phyloP scores from a whole-genome alignment of 2,113 vertebrate genomes.

The Nycticorax nycticorax region DNA sequence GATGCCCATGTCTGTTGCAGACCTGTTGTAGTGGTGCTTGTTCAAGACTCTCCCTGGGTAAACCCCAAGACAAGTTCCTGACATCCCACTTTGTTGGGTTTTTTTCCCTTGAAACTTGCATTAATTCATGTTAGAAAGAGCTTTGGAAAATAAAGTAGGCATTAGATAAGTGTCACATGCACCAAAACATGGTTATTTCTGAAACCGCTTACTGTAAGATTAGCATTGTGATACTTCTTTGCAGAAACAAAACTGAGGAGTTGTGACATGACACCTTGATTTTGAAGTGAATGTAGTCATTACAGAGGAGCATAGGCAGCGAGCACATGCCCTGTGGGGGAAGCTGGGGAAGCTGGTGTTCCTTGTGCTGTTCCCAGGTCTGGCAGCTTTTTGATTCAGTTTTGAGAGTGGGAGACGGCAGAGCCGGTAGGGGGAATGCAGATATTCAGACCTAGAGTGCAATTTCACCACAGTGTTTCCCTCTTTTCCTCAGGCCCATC shows the following conservation, averaged over 20 bases:
- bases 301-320: not conserved
- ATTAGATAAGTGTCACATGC: not conserved
- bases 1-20: not conserved
- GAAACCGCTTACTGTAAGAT: not conserved
- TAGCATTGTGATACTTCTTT: not conserved
- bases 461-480: not conserved
- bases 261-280: not conserved
- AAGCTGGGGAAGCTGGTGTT: not conserved
- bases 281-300: not conserved
- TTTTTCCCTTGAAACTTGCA: not conserved
- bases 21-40: not conserved
- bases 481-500: conserved; percentile 58
- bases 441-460: not conserved
- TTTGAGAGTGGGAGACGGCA: not conserved
- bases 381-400: not conserved
- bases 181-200: not conserved
- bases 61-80: not conserved
- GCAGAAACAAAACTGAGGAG: not conserved
- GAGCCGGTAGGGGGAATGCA: not conserved
- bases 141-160: not conserved
- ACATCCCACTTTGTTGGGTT: not conserved
- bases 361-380: not conserved
- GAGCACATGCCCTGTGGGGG: not conserved
- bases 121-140: not conserved
- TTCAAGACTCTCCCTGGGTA: not conserved